Evolutionary conservation across 1,140 invertebrate species (phyloP).

Genomic region (Drosophila bocqueti): DNA sequence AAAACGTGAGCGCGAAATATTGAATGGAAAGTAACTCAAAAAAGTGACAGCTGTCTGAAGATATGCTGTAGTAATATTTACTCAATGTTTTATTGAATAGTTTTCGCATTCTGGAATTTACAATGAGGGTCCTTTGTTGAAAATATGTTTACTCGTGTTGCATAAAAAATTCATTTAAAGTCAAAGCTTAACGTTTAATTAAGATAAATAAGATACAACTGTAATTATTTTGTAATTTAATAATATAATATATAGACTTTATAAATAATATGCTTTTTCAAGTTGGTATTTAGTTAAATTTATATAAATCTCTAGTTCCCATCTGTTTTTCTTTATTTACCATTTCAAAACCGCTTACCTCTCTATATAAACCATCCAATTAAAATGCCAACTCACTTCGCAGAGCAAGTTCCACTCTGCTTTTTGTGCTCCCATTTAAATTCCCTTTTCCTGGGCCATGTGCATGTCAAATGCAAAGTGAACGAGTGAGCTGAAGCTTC

Average conservation of each 20-base stretch:
- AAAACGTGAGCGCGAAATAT: conserved; percentile 27
- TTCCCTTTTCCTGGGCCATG: conserved; percentile 8
- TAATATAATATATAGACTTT: too few relatives aligned
- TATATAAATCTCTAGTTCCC: neutral
- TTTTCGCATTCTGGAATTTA: neutral
- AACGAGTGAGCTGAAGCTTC: conserved; percentile 52
- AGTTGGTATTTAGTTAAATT: neutral
- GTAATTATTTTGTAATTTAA: neutral
- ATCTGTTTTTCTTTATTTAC: too few relatives aligned
- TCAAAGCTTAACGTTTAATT: neutral
- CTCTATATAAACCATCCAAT: conserved; percentile 28
- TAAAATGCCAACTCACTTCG: conserved; percentile 59
- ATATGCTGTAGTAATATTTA: conserved; percentile 25
- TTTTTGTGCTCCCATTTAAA: conserved; percentile 17
- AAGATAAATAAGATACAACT: neutral
- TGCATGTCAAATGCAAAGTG: conserved; percentile 42
- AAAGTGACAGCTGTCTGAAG: conserved; percentile 36
- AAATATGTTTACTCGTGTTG: too few relatives aligned
- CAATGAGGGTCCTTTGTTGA: neutral
- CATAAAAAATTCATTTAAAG: neutral
- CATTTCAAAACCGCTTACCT: neutral
- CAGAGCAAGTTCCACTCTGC: conserved; percentile 1
- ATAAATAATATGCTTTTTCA: neutral
- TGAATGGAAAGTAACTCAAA: conserved; percentile 69
- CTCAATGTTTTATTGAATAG: conserved; percentile 19